phyloP scores from a whole-genome alignment of 1,140 invertebrate species.

The Metopolophium dirhodum region DNA sequence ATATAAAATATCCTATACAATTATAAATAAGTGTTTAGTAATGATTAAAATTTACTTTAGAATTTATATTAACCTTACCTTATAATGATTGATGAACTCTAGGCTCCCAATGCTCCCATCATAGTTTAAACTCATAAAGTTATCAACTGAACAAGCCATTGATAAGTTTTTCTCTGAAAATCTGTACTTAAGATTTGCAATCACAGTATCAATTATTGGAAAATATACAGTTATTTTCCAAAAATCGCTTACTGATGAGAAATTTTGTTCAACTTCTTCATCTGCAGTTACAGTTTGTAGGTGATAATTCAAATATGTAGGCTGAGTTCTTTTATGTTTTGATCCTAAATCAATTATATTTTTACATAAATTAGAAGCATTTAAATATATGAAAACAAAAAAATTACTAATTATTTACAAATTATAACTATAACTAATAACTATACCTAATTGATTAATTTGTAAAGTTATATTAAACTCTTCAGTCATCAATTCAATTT shows the following conservation, averaged over 20 bases:
- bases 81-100: slow-evolving; percentile 14
- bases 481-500: too few species aligned
- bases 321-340: background rate
- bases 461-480: too few species aligned
- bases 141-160: background rate
- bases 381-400: too few species aligned
- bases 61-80: background rate
- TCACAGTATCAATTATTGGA: slow-evolving; percentile 25
- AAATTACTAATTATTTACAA: too few species aligned
- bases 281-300: background rate
- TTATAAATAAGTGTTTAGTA: slow-evolving; percentile 2
- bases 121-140: background rate
- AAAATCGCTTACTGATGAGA: background rate
- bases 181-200: background rate
- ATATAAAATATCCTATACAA: too few species aligned
- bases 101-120: background rate
- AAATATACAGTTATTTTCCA: background rate
- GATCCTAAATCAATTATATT: background rate
- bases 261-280: background rate
- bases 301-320: slow-evolving; percentile 16
- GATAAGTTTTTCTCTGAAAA: background rate
- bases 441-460: too few species aligned
- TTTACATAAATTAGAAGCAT: background rate
- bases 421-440: too few species aligned
- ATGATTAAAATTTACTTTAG: background rate